A percentile compares a stretch with the other conserved stretches of the same genome.
phyloP scores from a whole-genome alignment of 1,140 invertebrate species.

The Augochlora pura region DNA sequence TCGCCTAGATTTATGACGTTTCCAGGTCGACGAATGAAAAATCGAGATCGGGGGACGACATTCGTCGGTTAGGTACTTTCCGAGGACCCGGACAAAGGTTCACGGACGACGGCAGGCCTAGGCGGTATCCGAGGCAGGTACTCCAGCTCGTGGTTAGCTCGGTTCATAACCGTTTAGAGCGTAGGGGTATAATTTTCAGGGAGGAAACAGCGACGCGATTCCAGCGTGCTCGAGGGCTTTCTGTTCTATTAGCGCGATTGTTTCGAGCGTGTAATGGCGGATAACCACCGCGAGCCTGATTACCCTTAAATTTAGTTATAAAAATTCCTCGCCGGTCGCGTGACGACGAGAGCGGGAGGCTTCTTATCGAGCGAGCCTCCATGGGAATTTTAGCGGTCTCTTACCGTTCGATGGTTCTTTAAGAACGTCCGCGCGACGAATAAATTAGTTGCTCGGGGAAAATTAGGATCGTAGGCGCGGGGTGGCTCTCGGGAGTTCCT shows the following conservation, averaged over 20 bases:
- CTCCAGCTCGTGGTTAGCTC: not conserved
- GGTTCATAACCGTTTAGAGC: constrained; percentile 24
- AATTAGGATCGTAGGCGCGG: too few species aligned
- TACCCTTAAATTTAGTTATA: constrained; percentile 20
- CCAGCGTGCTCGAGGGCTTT: not conserved
- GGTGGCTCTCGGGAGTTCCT: too few species aligned
- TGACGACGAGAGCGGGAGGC: not conserved
- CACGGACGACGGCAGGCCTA: not conserved
- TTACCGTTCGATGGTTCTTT: constrained; percentile 47
- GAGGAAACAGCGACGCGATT: constrained; percentile 27
- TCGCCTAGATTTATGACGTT: too few species aligned
- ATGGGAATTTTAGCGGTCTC: constrained; percentile 4
- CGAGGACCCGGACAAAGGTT: not conserved
- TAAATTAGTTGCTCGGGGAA: not conserved
- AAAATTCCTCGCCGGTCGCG: not conserved
- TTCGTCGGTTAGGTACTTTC: not conserved
- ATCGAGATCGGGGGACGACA: not conserved
- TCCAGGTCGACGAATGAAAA: not conserved
- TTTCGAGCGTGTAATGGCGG: not conserved
- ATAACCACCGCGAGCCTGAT: constrained; percentile 11
- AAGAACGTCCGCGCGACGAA: not conserved
- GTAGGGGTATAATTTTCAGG: constrained; percentile 48
- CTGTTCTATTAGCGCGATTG: not conserved
- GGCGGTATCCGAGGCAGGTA: not conserved
- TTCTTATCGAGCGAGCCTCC: constrained; percentile 33